phyloP scores from a whole-genome alignment of 2,113 vertebrate species.

The Apteryx owenii region DNA sequence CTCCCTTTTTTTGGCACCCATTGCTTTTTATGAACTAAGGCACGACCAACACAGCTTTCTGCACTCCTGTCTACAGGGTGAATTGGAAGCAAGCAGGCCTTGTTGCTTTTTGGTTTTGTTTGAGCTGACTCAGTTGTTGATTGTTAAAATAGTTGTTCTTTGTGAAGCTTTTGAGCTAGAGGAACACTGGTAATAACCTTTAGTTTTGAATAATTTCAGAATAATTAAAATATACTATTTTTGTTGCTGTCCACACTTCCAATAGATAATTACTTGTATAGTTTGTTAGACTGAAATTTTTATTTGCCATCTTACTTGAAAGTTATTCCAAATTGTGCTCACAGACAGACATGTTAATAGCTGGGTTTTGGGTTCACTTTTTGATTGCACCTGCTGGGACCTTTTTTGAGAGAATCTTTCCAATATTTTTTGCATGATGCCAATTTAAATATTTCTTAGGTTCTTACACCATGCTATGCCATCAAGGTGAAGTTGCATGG shows the following conservation, averaged over 20 bases:
- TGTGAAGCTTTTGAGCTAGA: neutral
- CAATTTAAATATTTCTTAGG: neutral
- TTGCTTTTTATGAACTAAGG: neutral
- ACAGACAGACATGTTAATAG: neutral
- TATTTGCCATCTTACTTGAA: neutral
- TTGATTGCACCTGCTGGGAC: neutral
- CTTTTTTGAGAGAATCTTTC: neutral
- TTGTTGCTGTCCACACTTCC: neutral
- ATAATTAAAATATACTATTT: neutral
- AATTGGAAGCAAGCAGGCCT: neutral
- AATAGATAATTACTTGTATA: neutral
- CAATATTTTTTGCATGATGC: neutral
- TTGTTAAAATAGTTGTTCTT: neutral
- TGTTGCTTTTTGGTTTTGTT: neutral
- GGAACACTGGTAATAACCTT: neutral
- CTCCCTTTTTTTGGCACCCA: neutral
- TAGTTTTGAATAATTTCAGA: neutral
- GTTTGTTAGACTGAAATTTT: neutral
- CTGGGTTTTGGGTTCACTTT: neutral
- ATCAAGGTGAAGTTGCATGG: neutral
- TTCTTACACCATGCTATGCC: neutral
- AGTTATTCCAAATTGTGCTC: neutral
- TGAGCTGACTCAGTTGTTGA: neutral
- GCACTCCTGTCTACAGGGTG: fast-evolving
- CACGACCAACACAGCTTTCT: neutral